Percentiles rank a stretch among this genome's conserved stretches.
phyloP scores from a whole-genome alignment of 2,113 vertebrate species.

The Cervus canadensis region DNA sequence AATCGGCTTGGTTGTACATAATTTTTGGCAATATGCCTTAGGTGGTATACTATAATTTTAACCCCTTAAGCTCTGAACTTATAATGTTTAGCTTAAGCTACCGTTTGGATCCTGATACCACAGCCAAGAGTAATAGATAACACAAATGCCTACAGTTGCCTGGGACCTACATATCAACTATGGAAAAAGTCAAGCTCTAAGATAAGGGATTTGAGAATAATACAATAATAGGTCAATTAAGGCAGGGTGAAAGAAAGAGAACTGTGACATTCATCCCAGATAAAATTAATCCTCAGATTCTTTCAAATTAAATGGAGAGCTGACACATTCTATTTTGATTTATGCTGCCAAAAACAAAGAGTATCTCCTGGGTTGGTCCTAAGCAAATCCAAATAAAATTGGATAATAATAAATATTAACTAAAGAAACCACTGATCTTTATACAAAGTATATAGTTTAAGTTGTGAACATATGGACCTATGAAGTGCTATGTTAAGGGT shows the following conservation, averaged over 20 bases:
- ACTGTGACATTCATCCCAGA: neutral
- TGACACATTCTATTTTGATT: neutral
- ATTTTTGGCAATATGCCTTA: neutral
- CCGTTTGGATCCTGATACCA: neutral
- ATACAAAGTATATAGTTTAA: neutral
- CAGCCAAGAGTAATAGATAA: neutral
- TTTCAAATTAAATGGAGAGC: neutral
- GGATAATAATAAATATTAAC: neutral
- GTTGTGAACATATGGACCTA: neutral
- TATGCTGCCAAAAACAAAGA: neutral
- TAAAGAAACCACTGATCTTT: neutral
- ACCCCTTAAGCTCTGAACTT: neutral
- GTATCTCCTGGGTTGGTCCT: neutral
- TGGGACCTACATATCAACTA: neutral
- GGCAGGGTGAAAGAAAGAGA: neutral
- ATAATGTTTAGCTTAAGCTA: neutral
- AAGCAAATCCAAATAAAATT: neutral
- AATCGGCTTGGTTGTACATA: neutral
- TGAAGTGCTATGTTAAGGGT: neutral
- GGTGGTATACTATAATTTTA: neutral
- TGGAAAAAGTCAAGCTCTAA: neutral
- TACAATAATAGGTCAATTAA: neutral
- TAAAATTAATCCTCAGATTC: neutral
- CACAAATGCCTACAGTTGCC: neutral
- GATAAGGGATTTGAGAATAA: neutral